These are phyloP conservation scores for Sebastes hubbsi DNA, from an alignment of 2,797 vertebrate genomes.

Conservation along the genomic window DNA sequence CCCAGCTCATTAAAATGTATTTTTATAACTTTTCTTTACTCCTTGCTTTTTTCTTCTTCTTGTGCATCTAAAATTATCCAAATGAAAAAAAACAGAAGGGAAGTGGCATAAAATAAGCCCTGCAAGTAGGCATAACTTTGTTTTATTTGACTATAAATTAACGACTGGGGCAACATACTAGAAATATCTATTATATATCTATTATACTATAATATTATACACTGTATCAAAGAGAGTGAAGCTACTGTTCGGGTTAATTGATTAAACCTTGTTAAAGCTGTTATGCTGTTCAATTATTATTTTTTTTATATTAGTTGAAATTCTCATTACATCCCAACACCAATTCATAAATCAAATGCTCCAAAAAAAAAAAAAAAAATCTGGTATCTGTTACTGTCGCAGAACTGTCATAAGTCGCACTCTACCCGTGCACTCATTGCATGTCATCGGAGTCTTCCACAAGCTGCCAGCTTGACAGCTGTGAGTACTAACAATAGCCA, in stretches of 20 bases:
- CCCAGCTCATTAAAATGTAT: background rate
- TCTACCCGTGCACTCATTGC: too few species aligned
- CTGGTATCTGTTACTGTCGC: too few species aligned
- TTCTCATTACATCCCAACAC: too few species aligned
- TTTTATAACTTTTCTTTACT: background rate
- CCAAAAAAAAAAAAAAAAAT: too few species aligned
- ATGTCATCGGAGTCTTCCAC: too few species aligned
- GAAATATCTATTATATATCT: too few species aligned
- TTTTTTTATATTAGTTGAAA: too few species aligned
- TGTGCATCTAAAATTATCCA: background rate
- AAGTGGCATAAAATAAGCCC: background rate
- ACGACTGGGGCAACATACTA: background rate
- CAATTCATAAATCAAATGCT: too few species aligned
- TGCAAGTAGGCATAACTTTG: background rate
- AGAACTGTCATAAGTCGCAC: too few species aligned
- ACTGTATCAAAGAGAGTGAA: background rate
- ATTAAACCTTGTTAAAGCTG: background rate
- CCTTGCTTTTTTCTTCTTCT: background rate
- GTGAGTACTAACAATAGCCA: too few species aligned
- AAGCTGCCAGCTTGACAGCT: too few species aligned
- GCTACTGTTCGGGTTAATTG: background rate
- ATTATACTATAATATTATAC: too few species aligned
- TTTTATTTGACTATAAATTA: background rate
- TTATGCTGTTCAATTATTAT: accelerated
- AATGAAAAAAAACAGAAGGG: background rate